Evolutionary conservation across 1,140 invertebrate species (phyloP).

Genomic region (Drosophila lacteicornis): DNA sequence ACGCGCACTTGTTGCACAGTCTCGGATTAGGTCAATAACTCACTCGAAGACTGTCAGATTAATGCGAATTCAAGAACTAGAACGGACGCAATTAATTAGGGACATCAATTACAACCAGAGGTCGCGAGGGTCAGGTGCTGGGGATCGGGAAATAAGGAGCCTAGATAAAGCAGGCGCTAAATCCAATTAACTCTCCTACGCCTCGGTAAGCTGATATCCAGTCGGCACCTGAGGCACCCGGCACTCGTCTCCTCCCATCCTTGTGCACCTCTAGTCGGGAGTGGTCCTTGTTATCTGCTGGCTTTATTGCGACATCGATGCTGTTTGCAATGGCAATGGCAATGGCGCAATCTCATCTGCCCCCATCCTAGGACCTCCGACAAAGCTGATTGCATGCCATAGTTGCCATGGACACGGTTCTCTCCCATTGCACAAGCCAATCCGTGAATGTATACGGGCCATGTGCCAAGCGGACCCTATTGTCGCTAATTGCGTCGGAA

Average conservation of each 20-base stretch:
- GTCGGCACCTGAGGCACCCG: slow-evolving; percentile 21
- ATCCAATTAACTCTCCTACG: slow-evolving; percentile 61
- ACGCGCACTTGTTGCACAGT: slow-evolving; percentile 51
- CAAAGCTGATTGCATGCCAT: slow-evolving; percentile 34
- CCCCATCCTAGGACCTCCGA: slow-evolving; percentile 5
- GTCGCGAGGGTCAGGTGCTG: neutral
- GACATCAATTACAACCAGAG: slow-evolving; percentile 37
- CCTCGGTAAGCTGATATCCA: slow-evolving; percentile 50
- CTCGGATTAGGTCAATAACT: slow-evolving; percentile 7
- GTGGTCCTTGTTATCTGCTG: slow-evolving; percentile 24
- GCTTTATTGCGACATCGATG: slow-evolving; percentile 53
- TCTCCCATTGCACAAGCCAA: slow-evolving; percentile 35
- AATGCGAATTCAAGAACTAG: slow-evolving; percentile 29
- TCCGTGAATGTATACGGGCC: slow-evolving; percentile 2
- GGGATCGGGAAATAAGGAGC: slow-evolving; percentile 10
- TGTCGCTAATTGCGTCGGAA: slow-evolving; percentile 26
- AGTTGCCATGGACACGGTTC: slow-evolving; percentile 40
- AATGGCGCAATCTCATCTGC: slow-evolving; percentile 41
- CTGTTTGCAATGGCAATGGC: slow-evolving; percentile 33
- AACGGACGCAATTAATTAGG: slow-evolving; percentile 53
- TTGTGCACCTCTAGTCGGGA: neutral
- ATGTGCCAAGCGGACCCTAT: neutral
- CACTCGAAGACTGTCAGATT: slow-evolving; percentile 5
- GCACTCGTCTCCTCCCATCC: neutral
- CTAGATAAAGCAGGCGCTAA: slow-evolving; percentile 54